Conservation (phyloP, 2,113 vertebrate species). For the Xyliphius kryptos region DNA sequence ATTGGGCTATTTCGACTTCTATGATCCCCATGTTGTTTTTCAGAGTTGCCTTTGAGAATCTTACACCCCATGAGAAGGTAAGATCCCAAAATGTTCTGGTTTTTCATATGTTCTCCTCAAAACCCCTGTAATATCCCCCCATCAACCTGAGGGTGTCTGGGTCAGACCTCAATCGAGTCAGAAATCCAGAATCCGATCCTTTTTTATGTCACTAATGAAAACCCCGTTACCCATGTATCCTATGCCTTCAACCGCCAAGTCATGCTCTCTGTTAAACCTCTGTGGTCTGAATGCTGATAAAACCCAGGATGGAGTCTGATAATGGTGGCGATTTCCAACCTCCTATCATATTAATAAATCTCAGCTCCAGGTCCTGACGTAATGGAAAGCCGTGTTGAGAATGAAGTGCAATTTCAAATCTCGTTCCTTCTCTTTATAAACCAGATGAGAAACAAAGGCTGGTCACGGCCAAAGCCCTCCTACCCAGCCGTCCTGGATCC, state of each 20-base stretch:
- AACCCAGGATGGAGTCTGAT: not conserved
- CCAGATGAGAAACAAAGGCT: slow-evolving; percentile 44
- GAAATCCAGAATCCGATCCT: too few relatives aligned
- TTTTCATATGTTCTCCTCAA: too few relatives aligned
- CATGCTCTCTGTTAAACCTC: not conserved
- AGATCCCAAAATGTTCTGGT: too few relatives aligned
- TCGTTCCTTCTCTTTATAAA: slow-evolving; percentile 34
- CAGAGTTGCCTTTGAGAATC: too few relatives aligned
- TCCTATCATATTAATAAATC: not conserved
- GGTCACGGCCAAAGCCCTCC: slow-evolving; percentile 2
- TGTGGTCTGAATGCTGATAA: slow-evolving; percentile 1
- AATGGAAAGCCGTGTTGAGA: slow-evolving; percentile 44
- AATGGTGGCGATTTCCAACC: not conserved
- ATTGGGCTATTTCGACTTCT: too few relatives aligned
- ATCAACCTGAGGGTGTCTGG: too few relatives aligned
- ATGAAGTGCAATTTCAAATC: slow-evolving; percentile 45
- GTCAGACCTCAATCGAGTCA: too few relatives aligned
- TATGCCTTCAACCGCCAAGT: not conserved
- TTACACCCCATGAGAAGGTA: too few relatives aligned
- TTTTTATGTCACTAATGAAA: not conserved
- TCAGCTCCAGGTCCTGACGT: slow-evolving; percentile 17
- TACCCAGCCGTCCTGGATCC: slow-evolving; percentile 40
- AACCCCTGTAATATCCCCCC: too few relatives aligned
- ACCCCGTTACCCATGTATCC: not conserved
- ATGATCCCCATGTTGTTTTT: too few relatives aligned